Percentiles rank a stretch among this genome's conserved stretches.
Conservation (phyloP, 2,113 vertebrate species). For the Colinus virginianus region DNA sequence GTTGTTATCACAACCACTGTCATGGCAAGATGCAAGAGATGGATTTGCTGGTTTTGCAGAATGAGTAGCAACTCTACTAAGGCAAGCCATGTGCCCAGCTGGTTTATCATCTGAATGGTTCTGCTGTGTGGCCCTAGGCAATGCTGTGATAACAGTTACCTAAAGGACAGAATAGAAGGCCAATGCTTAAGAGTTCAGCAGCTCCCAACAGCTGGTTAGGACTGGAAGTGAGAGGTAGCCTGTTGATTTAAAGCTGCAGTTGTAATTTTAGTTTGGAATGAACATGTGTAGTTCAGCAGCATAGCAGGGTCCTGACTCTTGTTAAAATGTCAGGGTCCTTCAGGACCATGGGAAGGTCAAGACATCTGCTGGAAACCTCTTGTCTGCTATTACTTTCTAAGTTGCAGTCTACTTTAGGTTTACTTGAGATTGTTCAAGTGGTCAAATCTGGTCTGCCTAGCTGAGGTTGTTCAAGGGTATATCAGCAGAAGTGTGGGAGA, state of each 20-base stretch:
- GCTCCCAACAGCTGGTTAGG: not conserved
- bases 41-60: not conserved
- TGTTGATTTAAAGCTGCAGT: not conserved
- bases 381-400: not conserved
- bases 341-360: not conserved
- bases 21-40: not conserved
- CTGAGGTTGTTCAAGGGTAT: not conserved
- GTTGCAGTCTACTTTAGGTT: not conserved
- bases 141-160: not conserved
- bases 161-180: not conserved
- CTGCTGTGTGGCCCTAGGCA: not conserved
- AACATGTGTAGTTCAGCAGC: not conserved
- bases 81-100: not conserved
- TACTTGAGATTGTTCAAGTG: not conserved
- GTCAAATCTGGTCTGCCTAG: not conserved
- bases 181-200: not conserved
- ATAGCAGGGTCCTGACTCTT: not conserved
- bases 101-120: not conserved
- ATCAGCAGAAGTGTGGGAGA: not conserved
- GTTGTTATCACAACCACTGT: not conserved
- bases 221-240: not conserved
- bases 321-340: not conserved
- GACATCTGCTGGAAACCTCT: not conserved
- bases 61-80: not conserved
- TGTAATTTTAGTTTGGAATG: slow-evolving; percentile 1